These are phyloP conservation scores for Meloe dianella DNA, from an alignment of 2,888 invertebrate genomes.

Conservation along the genomic window DNA sequence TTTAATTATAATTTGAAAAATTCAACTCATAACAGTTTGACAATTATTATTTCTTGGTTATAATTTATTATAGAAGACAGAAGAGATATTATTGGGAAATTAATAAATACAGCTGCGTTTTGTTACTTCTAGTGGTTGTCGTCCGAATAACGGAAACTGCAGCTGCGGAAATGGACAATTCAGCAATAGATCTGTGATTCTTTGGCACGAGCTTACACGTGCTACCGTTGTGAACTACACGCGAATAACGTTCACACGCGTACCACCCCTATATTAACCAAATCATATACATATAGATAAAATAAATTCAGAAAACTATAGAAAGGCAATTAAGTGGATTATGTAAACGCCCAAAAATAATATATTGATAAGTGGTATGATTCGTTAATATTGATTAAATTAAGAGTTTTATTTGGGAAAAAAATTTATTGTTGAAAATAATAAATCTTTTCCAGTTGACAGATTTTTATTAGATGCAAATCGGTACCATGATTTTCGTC, in stretches of 20 bases:
- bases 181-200: conserved; percentile 27
- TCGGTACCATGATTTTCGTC: conserved; percentile 26
- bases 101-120: not conserved
- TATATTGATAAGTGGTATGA: not conserved
- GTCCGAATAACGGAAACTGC: conserved; percentile 18
- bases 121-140: not conserved
- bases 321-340: conserved; percentile 1
- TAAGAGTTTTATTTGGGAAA: not conserved
- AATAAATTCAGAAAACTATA: not conserved
- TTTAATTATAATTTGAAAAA: conserved; percentile 1
- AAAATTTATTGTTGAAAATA: not conserved
- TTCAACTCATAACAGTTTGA: not conserved
- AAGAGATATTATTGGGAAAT: not conserved
- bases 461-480: conserved; percentile 9
- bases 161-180: conserved; percentile 41
- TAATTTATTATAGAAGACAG: not conserved
- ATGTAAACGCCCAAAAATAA: not conserved
- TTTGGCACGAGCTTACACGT: conserved; percentile 49
- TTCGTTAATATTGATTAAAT: not conserved
- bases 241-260: conserved; percentile 54
- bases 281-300: conserved; percentile 15
- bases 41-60: not conserved
- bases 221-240: conserved; percentile 55
- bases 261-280: conserved; percentile 37
- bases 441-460: conserved; percentile 5